phyloP scores from a whole-genome alignment of 1,140 invertebrate genomes.

The Hycleus cichorii region DNA sequence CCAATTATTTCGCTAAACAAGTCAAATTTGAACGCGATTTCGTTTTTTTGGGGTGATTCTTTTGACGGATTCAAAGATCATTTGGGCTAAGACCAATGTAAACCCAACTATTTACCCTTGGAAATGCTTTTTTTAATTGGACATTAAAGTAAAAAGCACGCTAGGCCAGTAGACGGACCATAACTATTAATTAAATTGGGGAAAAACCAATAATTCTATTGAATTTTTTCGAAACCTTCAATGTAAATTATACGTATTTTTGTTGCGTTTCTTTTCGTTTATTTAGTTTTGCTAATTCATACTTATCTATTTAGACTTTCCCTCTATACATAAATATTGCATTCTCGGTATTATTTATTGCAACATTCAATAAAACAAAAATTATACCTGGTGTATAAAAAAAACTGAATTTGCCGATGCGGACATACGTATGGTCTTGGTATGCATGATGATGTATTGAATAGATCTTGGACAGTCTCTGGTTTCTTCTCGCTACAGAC shows the following conservation, averaged over 20 bases:
- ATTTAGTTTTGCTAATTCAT: background rate
- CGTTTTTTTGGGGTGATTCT: too few relatives aligned
- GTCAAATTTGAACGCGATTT: too few relatives aligned
- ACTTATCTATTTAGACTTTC: background rate
- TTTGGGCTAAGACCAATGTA: too few relatives aligned
- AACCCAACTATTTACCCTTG: too few relatives aligned
- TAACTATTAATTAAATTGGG: too few relatives aligned
- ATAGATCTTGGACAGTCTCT: slow-evolving; percentile 57
- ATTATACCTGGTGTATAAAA: slow-evolving; percentile 68
- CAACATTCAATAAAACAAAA: background rate
- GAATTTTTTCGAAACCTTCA: background rate
- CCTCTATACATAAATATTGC: background rate
- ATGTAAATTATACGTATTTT: background rate
- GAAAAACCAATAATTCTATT: too few relatives aligned
- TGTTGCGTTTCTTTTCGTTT: background rate
- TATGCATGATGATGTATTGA: slow-evolving; percentile 74
- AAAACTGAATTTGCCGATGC: slow-evolving; percentile 74
- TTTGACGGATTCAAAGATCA: too few relatives aligned
- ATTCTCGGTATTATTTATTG: background rate
- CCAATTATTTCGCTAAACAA: too few relatives aligned
- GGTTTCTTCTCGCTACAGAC: slow-evolving; percentile 39
- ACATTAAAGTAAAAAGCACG: too few relatives aligned
- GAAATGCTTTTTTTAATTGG: too few relatives aligned
- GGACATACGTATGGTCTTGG: slow-evolving; percentile 71
- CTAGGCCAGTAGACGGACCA: too few relatives aligned